Conservation (phyloP, 2,113 vertebrate genomes). For the Cercocebus atys region DNA sequence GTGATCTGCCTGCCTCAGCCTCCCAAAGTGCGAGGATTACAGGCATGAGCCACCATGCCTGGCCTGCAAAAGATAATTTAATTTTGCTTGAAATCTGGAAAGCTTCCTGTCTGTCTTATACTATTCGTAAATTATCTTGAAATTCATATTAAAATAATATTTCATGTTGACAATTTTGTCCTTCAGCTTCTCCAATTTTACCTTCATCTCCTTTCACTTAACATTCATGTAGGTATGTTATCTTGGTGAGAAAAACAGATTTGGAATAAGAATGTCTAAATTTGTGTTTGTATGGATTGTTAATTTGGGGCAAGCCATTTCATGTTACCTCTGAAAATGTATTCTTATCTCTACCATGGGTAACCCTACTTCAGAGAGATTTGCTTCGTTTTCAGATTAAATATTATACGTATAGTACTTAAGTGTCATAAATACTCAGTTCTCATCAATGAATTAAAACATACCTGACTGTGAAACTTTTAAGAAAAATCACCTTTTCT, state of each 20-base stretch:
- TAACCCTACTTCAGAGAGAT: background rate
- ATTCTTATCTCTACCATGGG: background rate
- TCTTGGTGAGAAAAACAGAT: background rate
- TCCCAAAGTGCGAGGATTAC: too few relatives aligned
- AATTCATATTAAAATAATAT: background rate
- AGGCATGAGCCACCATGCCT: too few relatives aligned
- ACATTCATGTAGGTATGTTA: background rate
- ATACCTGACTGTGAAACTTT: background rate
- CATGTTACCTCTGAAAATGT: background rate
- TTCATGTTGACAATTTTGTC: background rate
- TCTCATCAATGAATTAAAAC: background rate
- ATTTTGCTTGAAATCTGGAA: slow-evolving; percentile 1
- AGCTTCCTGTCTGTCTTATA: background rate
- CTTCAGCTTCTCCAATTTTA: background rate
- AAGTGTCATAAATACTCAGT: background rate
- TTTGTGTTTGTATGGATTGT: background rate
- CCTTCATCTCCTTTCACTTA: background rate
- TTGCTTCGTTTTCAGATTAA: background rate
- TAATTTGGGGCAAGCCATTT: background rate
- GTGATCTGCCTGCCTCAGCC: too few relatives aligned
- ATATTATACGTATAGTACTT: background rate
- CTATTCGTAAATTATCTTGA: background rate
- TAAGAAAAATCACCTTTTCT: background rate
- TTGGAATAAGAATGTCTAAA: background rate
- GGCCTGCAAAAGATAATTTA: background rate